Evolutionary conservation across 2,888 invertebrate genomes (phyloP).

Genomic region (Atrina japonica): DNA sequence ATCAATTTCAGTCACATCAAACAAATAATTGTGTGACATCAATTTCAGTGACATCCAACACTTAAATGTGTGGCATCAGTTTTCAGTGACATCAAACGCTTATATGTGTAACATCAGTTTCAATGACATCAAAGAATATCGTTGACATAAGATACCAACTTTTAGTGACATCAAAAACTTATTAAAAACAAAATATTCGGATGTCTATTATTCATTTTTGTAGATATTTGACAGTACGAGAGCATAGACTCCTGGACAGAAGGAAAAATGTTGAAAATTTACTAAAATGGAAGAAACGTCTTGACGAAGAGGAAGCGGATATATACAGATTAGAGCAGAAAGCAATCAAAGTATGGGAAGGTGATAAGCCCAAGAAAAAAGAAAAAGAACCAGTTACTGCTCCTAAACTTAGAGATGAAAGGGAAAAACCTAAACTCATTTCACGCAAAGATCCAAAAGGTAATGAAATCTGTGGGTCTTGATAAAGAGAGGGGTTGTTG

Average conservation of each 20-base stretch:
- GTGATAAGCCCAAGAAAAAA: conserved; percentile 6
- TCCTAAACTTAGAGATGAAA: conserved; percentile 30
- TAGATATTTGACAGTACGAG: conserved; percentile 79
- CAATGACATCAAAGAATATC: too few species aligned
- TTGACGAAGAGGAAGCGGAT: conserved; percentile 78
- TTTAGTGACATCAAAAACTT: too few species aligned
- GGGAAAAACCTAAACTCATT: conserved; percentile 35
- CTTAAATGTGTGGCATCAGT: too few species aligned
- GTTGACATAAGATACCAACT: too few species aligned
- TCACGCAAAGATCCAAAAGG: conserved; percentile 44
- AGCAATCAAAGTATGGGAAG: conserved; percentile 67
- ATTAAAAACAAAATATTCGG: too few species aligned
- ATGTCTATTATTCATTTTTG: too few species aligned
- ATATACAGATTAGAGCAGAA: conserved; percentile 77
- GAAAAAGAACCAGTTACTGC: conserved; percentile 37
- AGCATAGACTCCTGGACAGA: conserved; percentile 76
- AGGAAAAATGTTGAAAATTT: conserved; percentile 78
- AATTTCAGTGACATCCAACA: too few species aligned
- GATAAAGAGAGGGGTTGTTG: too few species aligned
- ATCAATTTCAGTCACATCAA: too few species aligned
- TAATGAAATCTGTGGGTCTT: background rate
- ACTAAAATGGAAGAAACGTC: conserved; percentile 77
- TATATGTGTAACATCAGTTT: too few species aligned
- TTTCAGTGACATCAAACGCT: too few species aligned
- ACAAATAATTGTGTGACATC: too few species aligned